A percentile compares a stretch with the other conserved stretches of the same genome.
Evolutionary conservation across 2,797 vertebrate genomes (phyloP).

Genomic region (Sebastes glaucus): DNA sequence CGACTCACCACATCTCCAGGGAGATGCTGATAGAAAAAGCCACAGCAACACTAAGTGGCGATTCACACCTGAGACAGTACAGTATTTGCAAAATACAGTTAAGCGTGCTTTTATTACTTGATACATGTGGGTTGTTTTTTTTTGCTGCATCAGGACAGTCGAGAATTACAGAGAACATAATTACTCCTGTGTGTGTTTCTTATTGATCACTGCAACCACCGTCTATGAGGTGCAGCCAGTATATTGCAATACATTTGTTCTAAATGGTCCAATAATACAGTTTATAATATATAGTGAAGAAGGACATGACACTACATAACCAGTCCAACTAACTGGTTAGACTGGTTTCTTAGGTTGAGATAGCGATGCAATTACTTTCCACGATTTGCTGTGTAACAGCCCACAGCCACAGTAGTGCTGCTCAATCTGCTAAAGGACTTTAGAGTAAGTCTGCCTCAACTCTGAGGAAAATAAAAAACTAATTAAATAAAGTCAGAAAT

Average conservation of each 20-base stretch:
- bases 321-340: background rate
- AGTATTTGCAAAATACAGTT: constrained; percentile 38
- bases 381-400: background rate
- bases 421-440: background rate
- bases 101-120: constrained; percentile 7
- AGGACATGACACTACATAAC: background rate
- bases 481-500: background rate
- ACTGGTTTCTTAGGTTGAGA: constrained; percentile 8
- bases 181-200: background rate
- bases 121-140: background rate
- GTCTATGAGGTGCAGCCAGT: background rate
- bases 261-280: background rate
- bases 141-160: background rate
- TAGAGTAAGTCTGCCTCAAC: background rate
- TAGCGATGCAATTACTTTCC: background rate
- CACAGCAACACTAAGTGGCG: constrained; percentile 59
- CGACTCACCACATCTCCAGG: constrained; percentile 61
- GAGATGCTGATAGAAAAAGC: constrained; percentile 64
- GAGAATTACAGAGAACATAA: background rate
- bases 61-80: constrained; percentile 56
- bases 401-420: background rate
- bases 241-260: background rate
- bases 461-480: background rate
- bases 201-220: background rate
- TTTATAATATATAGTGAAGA: background rate